phyloP scores from a whole-genome alignment of 2,113 vertebrate genomes.

The Protobothrops mucrosquamatus region DNA sequence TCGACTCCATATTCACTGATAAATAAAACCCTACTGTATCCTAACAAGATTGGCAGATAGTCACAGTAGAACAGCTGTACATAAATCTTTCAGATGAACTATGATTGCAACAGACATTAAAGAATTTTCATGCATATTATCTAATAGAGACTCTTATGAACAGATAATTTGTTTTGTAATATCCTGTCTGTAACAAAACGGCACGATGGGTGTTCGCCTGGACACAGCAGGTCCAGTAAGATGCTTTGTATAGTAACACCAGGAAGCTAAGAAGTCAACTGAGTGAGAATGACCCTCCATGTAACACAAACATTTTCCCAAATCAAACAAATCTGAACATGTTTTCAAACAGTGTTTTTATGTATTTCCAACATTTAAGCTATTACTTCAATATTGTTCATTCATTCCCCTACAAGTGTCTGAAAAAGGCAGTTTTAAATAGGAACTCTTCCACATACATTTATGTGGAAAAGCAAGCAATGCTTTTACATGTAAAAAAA shows the following conservation, averaged over 20 bases:
- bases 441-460: neutral
- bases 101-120: constrained; percentile 16
- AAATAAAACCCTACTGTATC: neutral
- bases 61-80: neutral
- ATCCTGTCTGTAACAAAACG: neutral
- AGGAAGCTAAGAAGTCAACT: neutral
- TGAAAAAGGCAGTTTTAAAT: neutral
- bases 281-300: neutral
- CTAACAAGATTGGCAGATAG: neutral
- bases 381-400: neutral
- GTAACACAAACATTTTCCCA: neutral
- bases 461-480: neutral
- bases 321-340: neutral
- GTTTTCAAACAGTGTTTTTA: neutral
- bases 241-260: neutral
- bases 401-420: neutral
- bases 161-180: constrained; percentile 9
- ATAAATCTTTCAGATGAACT: constrained; percentile 3
- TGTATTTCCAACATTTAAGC: neutral
- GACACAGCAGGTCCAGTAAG: neutral
- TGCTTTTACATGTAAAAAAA: neutral
- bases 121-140: constrained; percentile 6
- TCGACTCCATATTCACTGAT: neutral
- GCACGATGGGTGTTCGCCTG: neutral
- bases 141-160: neutral